phyloP scores from a whole-genome alignment of 2,113 vertebrate genomes.

The Takifugu flavidus region DNA sequence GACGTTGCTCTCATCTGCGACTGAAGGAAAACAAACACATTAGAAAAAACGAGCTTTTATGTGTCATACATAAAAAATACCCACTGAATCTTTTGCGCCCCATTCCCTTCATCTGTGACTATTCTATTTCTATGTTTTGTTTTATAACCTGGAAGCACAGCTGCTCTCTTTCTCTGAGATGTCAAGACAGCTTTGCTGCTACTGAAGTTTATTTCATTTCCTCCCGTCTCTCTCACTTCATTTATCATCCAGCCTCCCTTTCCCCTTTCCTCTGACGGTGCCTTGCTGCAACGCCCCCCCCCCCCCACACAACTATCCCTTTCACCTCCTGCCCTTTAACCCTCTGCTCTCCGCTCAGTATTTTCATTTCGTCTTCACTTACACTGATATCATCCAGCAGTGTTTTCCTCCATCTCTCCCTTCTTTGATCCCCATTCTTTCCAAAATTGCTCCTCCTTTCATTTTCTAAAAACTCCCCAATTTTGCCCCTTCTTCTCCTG shows the following conservation, averaged over 20 bases:
- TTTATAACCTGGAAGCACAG: slow-evolving; percentile 12
- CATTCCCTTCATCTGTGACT: not conserved
- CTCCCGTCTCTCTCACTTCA: slow-evolving; percentile 37
- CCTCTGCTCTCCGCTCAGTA: slow-evolving; percentile 4
- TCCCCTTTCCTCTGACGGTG: slow-evolving; percentile 14
- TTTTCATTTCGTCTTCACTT: slow-evolving; percentile 37
- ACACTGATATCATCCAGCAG: slow-evolving; percentile 12
- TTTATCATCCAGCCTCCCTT: slow-evolving; percentile 37
- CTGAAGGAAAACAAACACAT: slow-evolving; percentile 48
- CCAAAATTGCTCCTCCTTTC: slow-evolving; percentile 7
- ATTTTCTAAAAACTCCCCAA: slow-evolving; percentile 18
- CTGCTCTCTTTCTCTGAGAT: slow-evolving; percentile 16
- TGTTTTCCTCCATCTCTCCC: slow-evolving; percentile 15
- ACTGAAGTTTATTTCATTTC: slow-evolving; percentile 37
- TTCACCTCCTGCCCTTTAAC: slow-evolving; percentile 38
- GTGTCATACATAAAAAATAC: no score
- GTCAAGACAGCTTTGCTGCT: slow-evolving; percentile 21
- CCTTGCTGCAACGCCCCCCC: slow-evolving; percentile 5
- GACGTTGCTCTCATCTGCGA: slow-evolving; percentile 62
- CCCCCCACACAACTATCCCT: slow-evolving; percentile 5
- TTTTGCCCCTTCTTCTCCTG: slow-evolving; percentile 39
- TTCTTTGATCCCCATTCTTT: slow-evolving; percentile 34
- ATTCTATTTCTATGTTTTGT: slow-evolving; percentile 20
- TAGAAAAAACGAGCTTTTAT: not conserved
- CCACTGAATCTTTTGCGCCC: no score